Conservation (phyloP, 1,140 invertebrate genomes). For the Solenopsis invicta region DNA sequence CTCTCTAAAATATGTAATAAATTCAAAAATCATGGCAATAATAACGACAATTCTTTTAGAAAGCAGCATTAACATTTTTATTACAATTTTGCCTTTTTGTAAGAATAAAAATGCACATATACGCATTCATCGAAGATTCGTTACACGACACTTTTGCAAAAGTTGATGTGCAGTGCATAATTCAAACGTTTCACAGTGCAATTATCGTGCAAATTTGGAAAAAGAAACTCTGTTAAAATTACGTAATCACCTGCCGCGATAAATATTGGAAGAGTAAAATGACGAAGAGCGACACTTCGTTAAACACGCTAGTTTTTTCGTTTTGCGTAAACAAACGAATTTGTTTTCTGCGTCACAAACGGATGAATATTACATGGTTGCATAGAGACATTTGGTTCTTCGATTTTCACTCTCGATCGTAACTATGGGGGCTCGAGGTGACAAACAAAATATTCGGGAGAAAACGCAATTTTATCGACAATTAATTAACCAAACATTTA, state of each 20-base stretch:
- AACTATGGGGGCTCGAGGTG: background rate
- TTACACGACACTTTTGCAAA: background rate
- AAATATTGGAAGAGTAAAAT: constrained; percentile 70
- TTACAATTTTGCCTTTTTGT: background rate
- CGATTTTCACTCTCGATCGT: constrained; percentile 29
- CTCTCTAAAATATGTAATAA: background rate
- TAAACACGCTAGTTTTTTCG: constrained; percentile 64
- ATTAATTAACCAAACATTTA: constrained; percentile 44
- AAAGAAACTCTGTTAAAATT: background rate
- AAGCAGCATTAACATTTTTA: background rate
- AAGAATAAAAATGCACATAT: background rate
- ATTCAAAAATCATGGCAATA: background rate
- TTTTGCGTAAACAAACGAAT: constrained; percentile 64
- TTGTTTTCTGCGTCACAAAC: constrained; percentile 66
- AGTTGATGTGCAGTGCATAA: background rate
- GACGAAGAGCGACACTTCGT: constrained; percentile 60
- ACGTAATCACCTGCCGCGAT: constrained; percentile 48
- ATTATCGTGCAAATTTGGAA: background rate
- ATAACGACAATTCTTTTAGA: background rate
- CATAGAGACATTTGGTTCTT: constrained; percentile 67
- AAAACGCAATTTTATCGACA: constrained; percentile 44
- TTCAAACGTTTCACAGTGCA: background rate
- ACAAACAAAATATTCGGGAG: constrained; percentile 33
- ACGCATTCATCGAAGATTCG: background rate
- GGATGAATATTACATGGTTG: constrained; percentile 75